phyloP scores from a whole-genome alignment of 37 sponge, comb jelly and placozoan genomes.

The Cladorhizidae sp. region DNA sequence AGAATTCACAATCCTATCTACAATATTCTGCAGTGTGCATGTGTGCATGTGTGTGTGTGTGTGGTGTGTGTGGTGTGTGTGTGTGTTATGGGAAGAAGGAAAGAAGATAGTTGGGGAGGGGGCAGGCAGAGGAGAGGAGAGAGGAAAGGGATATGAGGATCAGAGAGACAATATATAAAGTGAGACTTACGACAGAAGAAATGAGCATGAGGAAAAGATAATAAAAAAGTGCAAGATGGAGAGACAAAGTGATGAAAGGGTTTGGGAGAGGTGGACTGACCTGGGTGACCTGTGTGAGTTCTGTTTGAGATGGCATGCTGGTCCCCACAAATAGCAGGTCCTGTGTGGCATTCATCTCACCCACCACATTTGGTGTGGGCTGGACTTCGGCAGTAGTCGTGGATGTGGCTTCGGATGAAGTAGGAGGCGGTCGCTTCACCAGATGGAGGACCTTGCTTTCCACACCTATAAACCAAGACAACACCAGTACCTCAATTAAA shows the following conservation, averaged over 20 bases:
- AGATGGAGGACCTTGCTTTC: slow-evolving; percentile 39
- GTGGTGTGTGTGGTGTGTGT: slow-evolving; percentile 16
- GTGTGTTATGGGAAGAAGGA: neutral
- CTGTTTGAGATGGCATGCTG: neutral
- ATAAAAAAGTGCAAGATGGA: no score
- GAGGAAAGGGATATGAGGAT: neutral
- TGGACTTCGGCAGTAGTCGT: neutral
- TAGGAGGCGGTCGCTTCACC: slow-evolving; percentile 30
- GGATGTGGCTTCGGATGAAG: neutral
- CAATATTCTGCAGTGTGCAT: slow-evolving; percentile 10
- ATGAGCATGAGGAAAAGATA: neutral
- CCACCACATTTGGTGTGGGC: neutral
- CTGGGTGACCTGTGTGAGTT: slow-evolving; percentile 13
- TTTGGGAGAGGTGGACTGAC: neutral
- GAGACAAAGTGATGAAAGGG: no score
- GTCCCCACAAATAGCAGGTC: slow-evolving; percentile 31
- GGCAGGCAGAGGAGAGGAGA: neutral
- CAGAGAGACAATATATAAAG: no score
- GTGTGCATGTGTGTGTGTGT: slow-evolving; percentile 8
- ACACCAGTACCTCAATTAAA: no score
- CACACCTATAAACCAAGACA: slow-evolving; percentile 11
- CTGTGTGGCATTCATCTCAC: slow-evolving; percentile 1
- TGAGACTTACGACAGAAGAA: no score
- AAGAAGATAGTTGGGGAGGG: neutral
- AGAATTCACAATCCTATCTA: slow-evolving; percentile 11